Conservation (phyloP, 2,113 vertebrate genomes). For the Stigmatopora nigra region DNA sequence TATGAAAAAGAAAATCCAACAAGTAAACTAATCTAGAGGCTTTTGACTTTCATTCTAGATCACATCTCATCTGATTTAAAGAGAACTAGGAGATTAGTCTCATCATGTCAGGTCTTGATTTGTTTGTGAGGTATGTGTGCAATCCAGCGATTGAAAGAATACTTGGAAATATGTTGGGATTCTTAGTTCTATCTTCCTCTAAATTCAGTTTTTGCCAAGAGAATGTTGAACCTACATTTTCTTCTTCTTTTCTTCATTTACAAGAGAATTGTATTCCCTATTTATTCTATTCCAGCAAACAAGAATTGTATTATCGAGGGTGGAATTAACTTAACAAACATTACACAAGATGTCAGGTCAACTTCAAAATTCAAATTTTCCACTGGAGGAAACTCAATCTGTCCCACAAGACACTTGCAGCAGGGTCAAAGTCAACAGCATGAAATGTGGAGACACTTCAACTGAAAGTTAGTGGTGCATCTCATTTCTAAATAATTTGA, state of each 20-base stretch:
- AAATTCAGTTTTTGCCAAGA: slow-evolving; percentile 27
- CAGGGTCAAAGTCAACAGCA: slow-evolving; percentile 43
- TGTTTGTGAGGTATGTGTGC: slow-evolving; percentile 45
- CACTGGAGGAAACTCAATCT: slow-evolving; percentile 39
- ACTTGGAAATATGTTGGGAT: slow-evolving; percentile 39
- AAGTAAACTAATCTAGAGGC: neutral
- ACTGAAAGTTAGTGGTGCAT: slow-evolving; percentile 52
- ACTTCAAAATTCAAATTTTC: slow-evolving; percentile 39
- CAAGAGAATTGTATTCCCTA: slow-evolving; percentile 27
- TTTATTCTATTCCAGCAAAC: slow-evolving; percentile 47
- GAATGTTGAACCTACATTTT: slow-evolving; percentile 33
- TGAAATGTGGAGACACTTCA: slow-evolving; percentile 52
- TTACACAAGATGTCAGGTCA: slow-evolving; percentile 17
- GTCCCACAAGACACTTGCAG: slow-evolving; percentile 25
- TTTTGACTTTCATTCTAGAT: slow-evolving; percentile 21
- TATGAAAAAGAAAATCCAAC: slow-evolving; percentile 1
- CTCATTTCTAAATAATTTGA: slow-evolving; percentile 59
- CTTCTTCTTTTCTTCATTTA: slow-evolving; percentile 19
- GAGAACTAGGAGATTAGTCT: slow-evolving; percentile 61
- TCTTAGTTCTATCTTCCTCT: slow-evolving; percentile 43
- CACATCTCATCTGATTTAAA: slow-evolving; percentile 52
- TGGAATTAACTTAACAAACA: slow-evolving; percentile 25
- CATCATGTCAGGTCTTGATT: slow-evolving; percentile 45
- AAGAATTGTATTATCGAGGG: slow-evolving; percentile 20
- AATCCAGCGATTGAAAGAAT: slow-evolving; percentile 31